phyloP scores from a whole-genome alignment of 2,888 invertebrate genomes.

The Rhogogaster chlorosoma region DNA sequence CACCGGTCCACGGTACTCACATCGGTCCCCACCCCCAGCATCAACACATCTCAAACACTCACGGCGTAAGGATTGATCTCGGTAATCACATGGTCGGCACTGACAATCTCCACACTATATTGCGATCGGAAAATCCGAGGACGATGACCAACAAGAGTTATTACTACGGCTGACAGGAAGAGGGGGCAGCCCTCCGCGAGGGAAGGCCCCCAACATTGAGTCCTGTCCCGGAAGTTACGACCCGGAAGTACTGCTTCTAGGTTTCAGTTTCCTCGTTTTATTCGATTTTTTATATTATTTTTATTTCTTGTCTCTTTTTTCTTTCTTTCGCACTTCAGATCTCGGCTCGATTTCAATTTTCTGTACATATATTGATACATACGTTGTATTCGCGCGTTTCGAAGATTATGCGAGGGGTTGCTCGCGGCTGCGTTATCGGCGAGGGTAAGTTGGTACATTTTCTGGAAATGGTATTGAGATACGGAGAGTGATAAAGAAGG shows the following conservation, averaged over 20 bases:
- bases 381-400: not conserved
- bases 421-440: not conserved
- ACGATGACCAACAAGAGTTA: constrained; percentile 77
- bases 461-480: not conserved
- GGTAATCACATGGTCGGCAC: constrained; percentile 77
- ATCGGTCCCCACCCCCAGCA: not conserved
- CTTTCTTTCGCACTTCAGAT: not conserved
- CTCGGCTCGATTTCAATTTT: not conserved
- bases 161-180: constrained; percentile 89
- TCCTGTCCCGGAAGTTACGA: constrained; percentile 75
- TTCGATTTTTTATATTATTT: not conserved
- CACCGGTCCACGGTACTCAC: constrained; percentile 55
- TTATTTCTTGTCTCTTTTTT: not conserved
- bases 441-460: not conserved
- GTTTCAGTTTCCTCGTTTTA: not conserved
- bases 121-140: constrained; percentile 74
- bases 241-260: constrained; percentile 75
- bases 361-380: not conserved
- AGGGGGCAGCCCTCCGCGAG: constrained; percentile 78
- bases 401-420: not conserved
- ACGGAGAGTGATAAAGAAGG: not conserved
- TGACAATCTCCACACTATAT: constrained; percentile 73
- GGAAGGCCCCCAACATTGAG: constrained; percentile 73
- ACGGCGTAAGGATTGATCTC: constrained; percentile 73
- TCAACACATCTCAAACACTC: constrained; percentile 19